Percentiles rank a stretch among this genome's conserved stretches.
These are phyloP conservation scores for Arothron firmamentum DNA, from an alignment of 2,113 vertebrate species.

Conservation along the genomic window DNA sequence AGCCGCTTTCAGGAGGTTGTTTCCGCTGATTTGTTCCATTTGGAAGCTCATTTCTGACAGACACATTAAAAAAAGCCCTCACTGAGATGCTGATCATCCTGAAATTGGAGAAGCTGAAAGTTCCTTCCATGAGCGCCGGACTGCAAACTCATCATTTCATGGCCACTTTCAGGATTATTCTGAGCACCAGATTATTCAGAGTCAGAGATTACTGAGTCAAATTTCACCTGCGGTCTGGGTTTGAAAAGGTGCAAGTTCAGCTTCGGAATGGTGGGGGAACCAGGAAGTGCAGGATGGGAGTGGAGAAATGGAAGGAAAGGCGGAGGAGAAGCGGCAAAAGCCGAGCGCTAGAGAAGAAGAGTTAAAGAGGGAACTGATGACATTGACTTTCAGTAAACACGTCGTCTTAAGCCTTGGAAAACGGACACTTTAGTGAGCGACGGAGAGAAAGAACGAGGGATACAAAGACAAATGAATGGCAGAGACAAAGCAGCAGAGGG, in stretches of 20 bases:
- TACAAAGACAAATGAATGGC: conserved; percentile 53
- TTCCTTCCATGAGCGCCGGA: too few species aligned
- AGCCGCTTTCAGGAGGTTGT: too few species aligned
- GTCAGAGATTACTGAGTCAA: too few species aligned
- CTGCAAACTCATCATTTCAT: too few species aligned
- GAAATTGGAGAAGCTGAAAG: too few species aligned
- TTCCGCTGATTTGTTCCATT: too few species aligned
- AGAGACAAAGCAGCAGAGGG: conserved; percentile 35
- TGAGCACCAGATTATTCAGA: too few species aligned
- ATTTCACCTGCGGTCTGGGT: too few species aligned
- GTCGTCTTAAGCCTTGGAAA: conserved; percentile 22
- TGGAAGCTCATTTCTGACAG: too few species aligned
- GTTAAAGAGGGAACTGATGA: conserved; percentile 32
- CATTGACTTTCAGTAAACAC: conserved; percentile 34
- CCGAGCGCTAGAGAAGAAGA: conserved; percentile 13
- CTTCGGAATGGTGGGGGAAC: background rate
- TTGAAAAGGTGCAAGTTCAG: background rate
- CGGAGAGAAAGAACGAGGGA: conserved; percentile 1
- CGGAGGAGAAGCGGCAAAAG: conserved; percentile 12
- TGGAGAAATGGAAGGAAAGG: background rate
- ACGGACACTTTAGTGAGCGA: background rate
- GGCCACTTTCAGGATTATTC: too few species aligned
- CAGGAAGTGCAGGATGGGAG: background rate
- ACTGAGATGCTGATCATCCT: too few species aligned
- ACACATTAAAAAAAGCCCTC: too few species aligned